Evolutionary conservation across 2,113 vertebrate genomes (phyloP), one percentile per base, ranked within the genome.

Genomic region (Nanger granti): DNA sequence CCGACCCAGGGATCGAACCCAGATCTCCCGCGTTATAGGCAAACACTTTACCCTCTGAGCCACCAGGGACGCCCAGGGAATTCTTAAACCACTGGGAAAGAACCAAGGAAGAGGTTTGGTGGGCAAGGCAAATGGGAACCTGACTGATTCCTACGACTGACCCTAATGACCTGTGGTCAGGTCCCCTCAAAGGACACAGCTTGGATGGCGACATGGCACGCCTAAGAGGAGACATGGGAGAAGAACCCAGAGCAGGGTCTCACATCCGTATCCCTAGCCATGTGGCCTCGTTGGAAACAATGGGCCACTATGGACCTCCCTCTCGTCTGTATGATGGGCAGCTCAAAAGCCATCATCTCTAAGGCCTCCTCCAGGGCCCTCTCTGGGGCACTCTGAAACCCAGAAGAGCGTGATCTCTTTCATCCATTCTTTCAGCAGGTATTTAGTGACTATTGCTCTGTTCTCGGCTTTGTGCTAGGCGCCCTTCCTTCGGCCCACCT

Each of bases 181-280:
- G 82, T 84, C 12, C 54, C 76, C n/a, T 2, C 0, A 12, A 89
- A 55, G 44, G 47, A 87, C 76, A 47, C 12, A 69, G 47, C 29
- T 13, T 57, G 49, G 89, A n/a, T 17, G 24, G 29, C 0, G 20
- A 34, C 60, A 26, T 0, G 6, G 76, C 29, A 31, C 1, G 7
- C 29, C 60, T 34, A 34, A 87, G 60, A 92, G 86, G 41, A 29
- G 26, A 29, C 2, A 1, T 6, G 28, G 62, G 41, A 87, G 17
- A 55, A 55, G 31, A 55, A 64, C 57, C 41, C 12, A 57, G 31
- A 62, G 34, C 10, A 34, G 31, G n/a, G 37, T 7, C 85, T 83
- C 26, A 8, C 11, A 52, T 12, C 57, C 37, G 12, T 29, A 41
- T 55, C 54, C 26, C 29, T 11, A 20, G 60, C 47, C 0, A 2